These are phyloP conservation scores for Channa maculata DNA, from an alignment of 2,113 vertebrate genomes.

Conservation along the genomic window DNA sequence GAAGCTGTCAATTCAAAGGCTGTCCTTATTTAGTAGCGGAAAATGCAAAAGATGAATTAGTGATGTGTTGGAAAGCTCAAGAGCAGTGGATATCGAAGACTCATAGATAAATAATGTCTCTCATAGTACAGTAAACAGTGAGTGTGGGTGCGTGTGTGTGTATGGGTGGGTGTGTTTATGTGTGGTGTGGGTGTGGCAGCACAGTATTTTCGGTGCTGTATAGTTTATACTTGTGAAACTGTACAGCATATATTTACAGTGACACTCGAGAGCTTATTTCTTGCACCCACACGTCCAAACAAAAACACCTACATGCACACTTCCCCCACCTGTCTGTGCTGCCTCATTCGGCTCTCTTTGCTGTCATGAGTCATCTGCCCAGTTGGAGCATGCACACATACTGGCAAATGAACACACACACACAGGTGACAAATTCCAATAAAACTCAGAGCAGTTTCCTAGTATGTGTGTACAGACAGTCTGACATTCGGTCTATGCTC, in stretches of 20 bases:
- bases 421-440: conserved; percentile 58
- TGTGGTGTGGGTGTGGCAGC: conserved; percentile 23
- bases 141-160: conserved; percentile 14
- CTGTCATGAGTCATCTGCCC: conserved; percentile 70
- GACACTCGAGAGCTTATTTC: conserved; percentile 58
- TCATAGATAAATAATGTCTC: conserved; percentile 56
- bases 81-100: conserved; percentile 31
- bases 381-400: conserved; percentile 28
- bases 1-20: conserved; percentile 65
- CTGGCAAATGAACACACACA: not conserved
- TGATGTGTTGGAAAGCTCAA: conserved; percentile 60
- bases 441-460: conserved; percentile 63
- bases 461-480: conserved; percentile 61
- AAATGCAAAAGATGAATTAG: conserved; percentile 68
- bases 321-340: conserved; percentile 56
- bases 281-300: conserved; percentile 67
- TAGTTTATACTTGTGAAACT: conserved; percentile 53
- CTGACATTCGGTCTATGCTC: conserved; percentile 72
- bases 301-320: conserved; percentile 68
- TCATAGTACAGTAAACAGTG: conserved; percentile 46
- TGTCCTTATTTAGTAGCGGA: conserved; percentile 50
- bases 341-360: conserved; percentile 39
- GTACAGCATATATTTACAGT: conserved; percentile 56
- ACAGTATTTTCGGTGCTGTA: conserved; percentile 32
- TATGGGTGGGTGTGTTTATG: conserved; percentile 21